Evolutionary conservation across 2,888 invertebrate genomes (phyloP).

Genomic region (Nymphalis urticae): DNA sequence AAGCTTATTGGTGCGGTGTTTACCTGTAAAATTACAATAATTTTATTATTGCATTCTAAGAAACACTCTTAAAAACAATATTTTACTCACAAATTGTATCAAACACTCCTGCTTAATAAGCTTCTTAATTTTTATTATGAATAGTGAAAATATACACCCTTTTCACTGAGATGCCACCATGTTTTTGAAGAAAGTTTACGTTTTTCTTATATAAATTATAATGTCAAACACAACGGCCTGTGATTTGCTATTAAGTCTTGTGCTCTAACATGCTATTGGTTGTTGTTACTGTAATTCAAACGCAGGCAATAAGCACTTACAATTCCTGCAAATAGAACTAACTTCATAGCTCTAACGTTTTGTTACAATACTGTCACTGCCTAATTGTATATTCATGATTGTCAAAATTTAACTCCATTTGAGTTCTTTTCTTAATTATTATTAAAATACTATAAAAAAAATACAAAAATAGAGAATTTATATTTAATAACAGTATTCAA

Average conservation of each 20-base stretch:
- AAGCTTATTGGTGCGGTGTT: slow-evolving; percentile 79
- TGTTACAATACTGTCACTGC: too few species aligned
- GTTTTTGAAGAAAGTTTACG: slow-evolving; percentile 57
- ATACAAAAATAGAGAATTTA: too few species aligned
- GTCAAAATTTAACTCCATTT: too few species aligned
- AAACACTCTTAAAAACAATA: not conserved
- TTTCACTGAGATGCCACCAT: slow-evolving; percentile 78
- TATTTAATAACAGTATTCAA: too few species aligned
- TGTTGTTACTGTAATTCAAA: not conserved
- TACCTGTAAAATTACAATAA: slow-evolving; percentile 55
- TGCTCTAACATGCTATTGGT: not conserved
- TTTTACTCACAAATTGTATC: slow-evolving; percentile 75
- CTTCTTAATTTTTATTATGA: slow-evolving; percentile 67
- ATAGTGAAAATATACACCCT: slow-evolving; percentile 70
- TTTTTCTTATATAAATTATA: slow-evolving; percentile 17
- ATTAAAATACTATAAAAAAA: too few species aligned
- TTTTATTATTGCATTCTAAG: not conserved
- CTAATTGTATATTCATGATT: too few species aligned
- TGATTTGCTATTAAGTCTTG: not conserved
- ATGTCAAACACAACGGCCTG: not conserved
- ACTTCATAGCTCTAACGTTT: not conserved
- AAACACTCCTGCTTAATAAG: slow-evolving; percentile 80
- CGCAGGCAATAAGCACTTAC: too few species aligned
- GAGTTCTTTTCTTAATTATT: too few species aligned
- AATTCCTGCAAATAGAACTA: not conserved